Evolutionary conservation across 2,888 invertebrate species (phyloP), one percentile per base, ranked within the genome.

Genomic region (Anodontia alba): DNA sequence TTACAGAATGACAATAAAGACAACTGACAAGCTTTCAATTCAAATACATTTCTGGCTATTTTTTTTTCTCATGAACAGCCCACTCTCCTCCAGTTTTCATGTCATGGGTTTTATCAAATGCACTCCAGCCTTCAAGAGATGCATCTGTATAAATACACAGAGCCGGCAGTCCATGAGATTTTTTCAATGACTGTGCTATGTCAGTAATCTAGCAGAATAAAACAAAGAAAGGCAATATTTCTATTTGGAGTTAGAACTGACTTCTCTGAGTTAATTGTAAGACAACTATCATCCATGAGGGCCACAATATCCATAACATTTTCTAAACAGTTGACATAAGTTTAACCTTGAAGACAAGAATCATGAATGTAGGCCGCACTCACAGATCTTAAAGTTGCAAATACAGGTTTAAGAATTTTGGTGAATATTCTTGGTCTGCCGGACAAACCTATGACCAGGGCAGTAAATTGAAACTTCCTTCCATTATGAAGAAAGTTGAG

Each of bases 291-390:
- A 42, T 80, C 84, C 42, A 87, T 54, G 10, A 80, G 17, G 20
- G n/a, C 3, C 5, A 79, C 57, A 17, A 80, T 81, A 20, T 68
- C 69, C 0, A 62, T 0, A 15, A 81, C 29, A 20, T 80, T 79
- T 7, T 38, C 20, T 33, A 26, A 15, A 70, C 79, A 79, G 17
- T 68, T n/a, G 15, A 46, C 43, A n/a, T 72, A 68, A 23, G 76
- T 33, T 17, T 68, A 31, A 20, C 78, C 76, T 46, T 43, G 43
- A 26, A 84, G 46, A 67, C 70, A 77, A 7, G 69, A 75, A 33
- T 86, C 83, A 68, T 86, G 81, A 67, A 83, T 81, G 46, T 81
- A 86, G 17, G 62, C 79, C 10, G 74, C 54, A 51, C 71, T 73
- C 36, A 75, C 57, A 17, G 62, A 20, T 66, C 71, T 43, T 33